Evolutionary conservation across 2,113 vertebrate genomes (phyloP).

Genomic region (Furnarius figulus): DNA sequence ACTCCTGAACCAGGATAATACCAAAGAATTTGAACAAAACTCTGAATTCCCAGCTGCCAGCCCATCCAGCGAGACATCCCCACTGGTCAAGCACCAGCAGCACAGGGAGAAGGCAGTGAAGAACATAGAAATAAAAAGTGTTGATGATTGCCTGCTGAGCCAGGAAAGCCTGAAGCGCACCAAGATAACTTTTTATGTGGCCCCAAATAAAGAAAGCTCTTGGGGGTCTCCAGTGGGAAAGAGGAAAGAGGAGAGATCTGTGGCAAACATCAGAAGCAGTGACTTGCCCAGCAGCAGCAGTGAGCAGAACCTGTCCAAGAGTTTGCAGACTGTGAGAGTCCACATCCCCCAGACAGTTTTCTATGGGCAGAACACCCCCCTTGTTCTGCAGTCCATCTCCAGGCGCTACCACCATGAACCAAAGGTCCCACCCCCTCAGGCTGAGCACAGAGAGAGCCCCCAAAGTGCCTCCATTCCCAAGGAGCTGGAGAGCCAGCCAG

Average conservation of each 20-base stretch:
- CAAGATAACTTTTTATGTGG: conserved; percentile 75
- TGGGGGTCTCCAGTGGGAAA: background rate
- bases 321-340: conserved; percentile 40
- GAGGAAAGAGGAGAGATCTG: background rate
- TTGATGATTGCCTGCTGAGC: background rate
- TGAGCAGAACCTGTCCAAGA: background rate
- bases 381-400: conserved; percentile 70
- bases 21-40: background rate
- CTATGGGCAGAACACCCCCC: conserved; percentile 73
- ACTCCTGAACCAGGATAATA: background rate
- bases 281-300: background rate
- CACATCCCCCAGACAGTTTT: conserved; percentile 78
- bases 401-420: conserved; percentile 3
- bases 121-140: conserved; percentile 36
- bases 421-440: background rate
- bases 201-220: conserved; percentile 34
- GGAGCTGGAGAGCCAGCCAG: background rate
- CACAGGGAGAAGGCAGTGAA: conserved; percentile 47
- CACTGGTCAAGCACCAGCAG: background rate
- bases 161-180: conserved; percentile 72
- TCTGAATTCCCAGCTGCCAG: background rate
- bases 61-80: background rate
- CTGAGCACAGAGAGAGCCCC: background rate
- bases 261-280: background rate
- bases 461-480: background rate